phyloP scores from a whole-genome alignment of 2,888 invertebrate genomes.

The Heteromyza rotundicornis region DNA sequence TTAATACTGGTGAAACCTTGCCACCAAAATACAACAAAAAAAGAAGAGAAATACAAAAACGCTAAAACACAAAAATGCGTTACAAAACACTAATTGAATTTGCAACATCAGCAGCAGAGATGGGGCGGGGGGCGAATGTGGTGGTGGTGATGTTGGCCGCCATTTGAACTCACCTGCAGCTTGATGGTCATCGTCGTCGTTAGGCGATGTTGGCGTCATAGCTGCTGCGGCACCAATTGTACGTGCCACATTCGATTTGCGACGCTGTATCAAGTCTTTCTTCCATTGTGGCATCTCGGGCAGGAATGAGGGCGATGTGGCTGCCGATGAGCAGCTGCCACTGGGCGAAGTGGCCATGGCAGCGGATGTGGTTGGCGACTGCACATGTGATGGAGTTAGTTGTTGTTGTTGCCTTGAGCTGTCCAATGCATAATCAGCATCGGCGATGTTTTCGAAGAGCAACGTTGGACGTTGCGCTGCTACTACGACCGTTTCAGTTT shows the following conservation, averaged over 20 bases:
- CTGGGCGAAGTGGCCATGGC: background rate
- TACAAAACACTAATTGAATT: constrained; percentile 35
- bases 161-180: constrained; percentile 28
- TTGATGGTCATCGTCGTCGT: constrained; percentile 31
- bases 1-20: too few relatives aligned
- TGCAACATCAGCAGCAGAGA: constrained; percentile 28
- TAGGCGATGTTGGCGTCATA: constrained; percentile 22
- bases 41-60: background rate
- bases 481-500: background rate
- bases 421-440: background rate
- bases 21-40: background rate
- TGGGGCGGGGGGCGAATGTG: background rate
- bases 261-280: constrained; percentile 79
- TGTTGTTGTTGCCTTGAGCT: background rate
- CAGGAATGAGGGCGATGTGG: constrained; percentile 42
- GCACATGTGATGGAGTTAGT: background rate
- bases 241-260: constrained; percentile 62
- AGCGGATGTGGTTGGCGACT: background rate
- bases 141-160: background rate
- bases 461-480: background rate
- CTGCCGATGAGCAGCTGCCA: background rate
- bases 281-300: constrained; percentile 79
- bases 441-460: background rate
- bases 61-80: constrained; percentile 6
- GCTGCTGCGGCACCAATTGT: constrained; percentile 44